phyloP scores from a whole-genome alignment of 2,888 invertebrate genomes.

The Nomada ruficornis region DNA sequence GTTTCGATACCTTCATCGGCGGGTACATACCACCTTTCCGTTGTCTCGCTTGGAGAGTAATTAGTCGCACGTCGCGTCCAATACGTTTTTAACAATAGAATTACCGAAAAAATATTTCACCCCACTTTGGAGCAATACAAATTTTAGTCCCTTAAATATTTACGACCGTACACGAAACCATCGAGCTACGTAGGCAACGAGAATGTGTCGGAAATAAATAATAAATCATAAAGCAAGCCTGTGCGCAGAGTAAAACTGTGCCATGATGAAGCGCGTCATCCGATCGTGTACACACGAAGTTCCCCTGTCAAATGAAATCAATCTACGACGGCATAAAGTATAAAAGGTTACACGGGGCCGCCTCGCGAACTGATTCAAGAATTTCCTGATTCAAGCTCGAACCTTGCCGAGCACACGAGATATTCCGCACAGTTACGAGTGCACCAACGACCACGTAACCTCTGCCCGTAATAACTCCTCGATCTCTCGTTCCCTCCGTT shows the following conservation, averaged over 20 bases:
- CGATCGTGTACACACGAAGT: not conserved
- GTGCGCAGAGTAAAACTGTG: not conserved
- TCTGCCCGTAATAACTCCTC: constrained; percentile 58
- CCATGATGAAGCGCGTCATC: not conserved
- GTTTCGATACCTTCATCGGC: no score
- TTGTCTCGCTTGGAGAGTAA: no score
- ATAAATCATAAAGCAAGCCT: not conserved
- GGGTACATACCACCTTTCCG: no score
- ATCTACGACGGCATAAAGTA: not conserved
- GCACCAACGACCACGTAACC: constrained; percentile 61
- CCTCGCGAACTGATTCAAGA: constrained; percentile 18
- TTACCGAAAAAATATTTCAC: no score
- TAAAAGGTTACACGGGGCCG: not conserved
- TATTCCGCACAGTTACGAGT: constrained; percentile 60
- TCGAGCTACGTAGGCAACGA: no score
- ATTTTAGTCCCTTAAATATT: no score
- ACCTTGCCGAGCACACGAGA: constrained; percentile 34
- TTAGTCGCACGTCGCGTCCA: no score
- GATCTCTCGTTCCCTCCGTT: constrained; percentile 37
- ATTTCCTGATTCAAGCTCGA: constrained; percentile 47
- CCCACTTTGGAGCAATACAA: no score
- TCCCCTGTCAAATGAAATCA: not conserved
- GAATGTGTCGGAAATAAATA: not conserved
- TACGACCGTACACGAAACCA: no score
- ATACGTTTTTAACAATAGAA: no score